These are phyloP conservation scores for Manacus vitellinus DNA, from an alignment of 2,113 vertebrate genomes.

Conservation along the genomic window DNA sequence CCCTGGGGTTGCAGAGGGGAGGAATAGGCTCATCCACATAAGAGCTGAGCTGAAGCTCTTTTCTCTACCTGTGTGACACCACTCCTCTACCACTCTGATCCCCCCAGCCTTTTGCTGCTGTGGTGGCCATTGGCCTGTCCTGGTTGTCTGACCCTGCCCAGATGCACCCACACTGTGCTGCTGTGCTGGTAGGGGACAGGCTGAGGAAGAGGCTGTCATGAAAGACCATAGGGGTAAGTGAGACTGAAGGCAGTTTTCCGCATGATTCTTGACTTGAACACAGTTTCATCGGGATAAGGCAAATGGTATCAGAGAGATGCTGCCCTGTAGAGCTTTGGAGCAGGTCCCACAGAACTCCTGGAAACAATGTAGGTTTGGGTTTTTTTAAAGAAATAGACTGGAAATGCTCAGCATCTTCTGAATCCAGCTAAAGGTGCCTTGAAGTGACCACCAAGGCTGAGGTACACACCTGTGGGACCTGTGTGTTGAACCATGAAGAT, in stretches of 20 bases:
- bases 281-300: not conserved
- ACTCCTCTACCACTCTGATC: not conserved
- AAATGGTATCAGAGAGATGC: not conserved
- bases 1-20: not conserved
- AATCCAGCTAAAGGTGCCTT: not conserved
- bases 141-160: accelerated
- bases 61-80: not conserved
- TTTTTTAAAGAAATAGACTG: not conserved
- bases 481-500: not conserved
- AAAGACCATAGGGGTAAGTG: accelerated
- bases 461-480: not conserved
- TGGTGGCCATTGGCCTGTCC: not conserved
- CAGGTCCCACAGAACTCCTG: not conserved
- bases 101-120: not conserved
- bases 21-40: not conserved
- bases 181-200: not conserved
- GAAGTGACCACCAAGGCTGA: not conserved
- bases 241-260: not conserved
- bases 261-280: not conserved
- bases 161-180: not conserved
- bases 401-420: not conserved
- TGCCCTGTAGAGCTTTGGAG: not conserved
- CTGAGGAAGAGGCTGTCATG: not conserved
- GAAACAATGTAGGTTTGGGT: not conserved
- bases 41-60: not conserved